Percentiles rank a stretch among this genome's conserved stretches.
Evolutionary conservation across 2,113 vertebrate genomes (phyloP).

Genomic region (Mustela lutreola): DNA sequence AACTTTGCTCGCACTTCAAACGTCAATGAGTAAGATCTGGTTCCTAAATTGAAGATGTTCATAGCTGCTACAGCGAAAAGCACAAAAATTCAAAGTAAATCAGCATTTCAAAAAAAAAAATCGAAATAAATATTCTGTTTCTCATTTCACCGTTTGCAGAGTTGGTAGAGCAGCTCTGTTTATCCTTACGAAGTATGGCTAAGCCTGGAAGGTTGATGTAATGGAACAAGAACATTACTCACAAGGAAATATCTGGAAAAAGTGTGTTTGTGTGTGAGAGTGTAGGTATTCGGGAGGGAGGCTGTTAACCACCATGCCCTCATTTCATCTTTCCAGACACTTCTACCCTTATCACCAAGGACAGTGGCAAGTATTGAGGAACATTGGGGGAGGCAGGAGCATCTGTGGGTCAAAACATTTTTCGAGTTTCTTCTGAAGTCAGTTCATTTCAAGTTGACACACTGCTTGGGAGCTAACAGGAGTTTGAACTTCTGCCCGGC

Average conservation of each 20-base stretch:
- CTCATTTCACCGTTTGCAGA: constrained; percentile 14
- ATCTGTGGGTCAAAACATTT: neutral
- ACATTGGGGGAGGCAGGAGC: neutral
- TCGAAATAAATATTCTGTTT: neutral
- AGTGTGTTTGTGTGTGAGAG: neutral
- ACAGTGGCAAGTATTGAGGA: neutral
- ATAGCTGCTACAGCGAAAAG: neutral
- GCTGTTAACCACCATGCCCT: neutral
- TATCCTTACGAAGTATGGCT: constrained; percentile 26
- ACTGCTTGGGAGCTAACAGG: constrained; percentile 73
- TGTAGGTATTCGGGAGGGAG: rapidly evolving
- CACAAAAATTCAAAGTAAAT: neutral
- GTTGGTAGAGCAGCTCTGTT: neutral
- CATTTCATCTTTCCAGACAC: neutral
- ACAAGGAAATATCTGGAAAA: constrained; percentile 24
- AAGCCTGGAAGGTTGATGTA: constrained; percentile 55
- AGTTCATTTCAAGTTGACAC: constrained; percentile 75
- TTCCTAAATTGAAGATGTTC: neutral
- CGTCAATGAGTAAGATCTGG: neutral
- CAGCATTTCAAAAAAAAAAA: neutral
- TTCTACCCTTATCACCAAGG: neutral
- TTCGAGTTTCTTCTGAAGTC: neutral
- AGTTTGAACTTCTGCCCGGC: constrained; percentile 81
- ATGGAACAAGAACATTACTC: neutral
- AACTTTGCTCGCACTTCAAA: neutral